Percentiles rank a stretch among this genome's conserved stretches.
These are phyloP conservation scores for Gymnoscopelus braueri DNA, from an alignment of 2,797 vertebrate species.

Conservation along the genomic window DNA sequence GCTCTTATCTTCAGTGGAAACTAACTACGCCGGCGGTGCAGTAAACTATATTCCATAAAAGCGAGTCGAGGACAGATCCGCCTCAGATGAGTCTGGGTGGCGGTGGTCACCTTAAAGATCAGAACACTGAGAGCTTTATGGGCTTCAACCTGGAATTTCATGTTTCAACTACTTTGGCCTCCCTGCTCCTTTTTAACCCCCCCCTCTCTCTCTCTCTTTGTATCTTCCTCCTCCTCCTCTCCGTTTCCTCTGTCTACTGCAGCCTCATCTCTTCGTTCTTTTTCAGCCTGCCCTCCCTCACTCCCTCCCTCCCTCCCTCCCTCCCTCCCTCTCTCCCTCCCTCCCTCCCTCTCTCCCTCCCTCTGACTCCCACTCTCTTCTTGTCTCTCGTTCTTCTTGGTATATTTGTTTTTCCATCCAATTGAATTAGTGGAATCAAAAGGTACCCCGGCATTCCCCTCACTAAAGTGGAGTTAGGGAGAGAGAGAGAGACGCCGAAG, in stretches of 20 bases:
- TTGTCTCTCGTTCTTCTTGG: slow-evolving; percentile 69
- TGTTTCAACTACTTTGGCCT: slow-evolving; percentile 61
- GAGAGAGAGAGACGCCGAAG: slow-evolving; percentile 77
- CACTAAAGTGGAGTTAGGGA: slow-evolving; percentile 81
- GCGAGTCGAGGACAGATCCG: slow-evolving; percentile 47
- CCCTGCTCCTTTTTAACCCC: slow-evolving; percentile 24
- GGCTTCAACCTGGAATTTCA: slow-evolving; percentile 76
- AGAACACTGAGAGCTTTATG: slow-evolving; percentile 80
- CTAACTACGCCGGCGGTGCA: no score
- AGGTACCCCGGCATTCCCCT: slow-evolving; percentile 80
- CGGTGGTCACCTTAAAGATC: slow-evolving; percentile 77
- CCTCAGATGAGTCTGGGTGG: slow-evolving; percentile 53
- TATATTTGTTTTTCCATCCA: slow-evolving; percentile 87
- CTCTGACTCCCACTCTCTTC: slow-evolving; percentile 68
- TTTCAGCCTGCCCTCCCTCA: not conserved
- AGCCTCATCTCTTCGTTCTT: slow-evolving; percentile 50
- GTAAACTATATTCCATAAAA: slow-evolving; percentile 51
- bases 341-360: slow-evolving; percentile 20
- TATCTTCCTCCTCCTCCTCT: slow-evolving; percentile 58
- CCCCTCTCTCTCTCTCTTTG: slow-evolving; percentile 62
- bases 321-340: slow-evolving; percentile 21
- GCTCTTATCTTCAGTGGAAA: slow-evolving; percentile 57
- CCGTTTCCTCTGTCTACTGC: slow-evolving; percentile 48
- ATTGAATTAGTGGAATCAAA: slow-evolving; percentile 88
- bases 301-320: slow-evolving; percentile 13